phyloP scores from a whole-genome alignment of 2,888 invertebrate species.

The Choristoneura rosaceana region DNA sequence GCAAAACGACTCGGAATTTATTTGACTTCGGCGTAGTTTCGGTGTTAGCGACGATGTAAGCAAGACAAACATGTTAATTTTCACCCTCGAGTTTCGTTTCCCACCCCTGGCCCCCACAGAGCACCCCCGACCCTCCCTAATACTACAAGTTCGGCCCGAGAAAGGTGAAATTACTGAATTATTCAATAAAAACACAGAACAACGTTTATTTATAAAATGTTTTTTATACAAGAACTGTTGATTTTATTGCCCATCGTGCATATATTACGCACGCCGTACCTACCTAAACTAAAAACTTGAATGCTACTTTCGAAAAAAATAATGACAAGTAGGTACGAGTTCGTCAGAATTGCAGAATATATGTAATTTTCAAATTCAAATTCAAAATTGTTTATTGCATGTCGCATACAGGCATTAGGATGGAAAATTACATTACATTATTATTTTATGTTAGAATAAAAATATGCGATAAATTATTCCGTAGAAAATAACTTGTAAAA shows the following conservation, averaged over 20 bases:
- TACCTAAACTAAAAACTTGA: background rate
- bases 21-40: conserved; percentile 83
- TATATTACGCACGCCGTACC: background rate
- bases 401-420: no score
- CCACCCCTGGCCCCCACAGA: conserved; percentile 42
- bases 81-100: conserved; percentile 56
- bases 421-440: no score
- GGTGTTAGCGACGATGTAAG: conserved; percentile 80
- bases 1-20: conserved; percentile 82
- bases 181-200: conserved; percentile 69
- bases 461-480: no score
- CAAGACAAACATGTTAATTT: conserved; percentile 85
- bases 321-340: no score
- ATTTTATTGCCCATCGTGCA: background rate
- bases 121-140: conserved; percentile 49
- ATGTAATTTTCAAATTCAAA: no score
- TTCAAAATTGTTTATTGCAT: no score
- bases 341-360: no score
- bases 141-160: conserved; percentile 51
- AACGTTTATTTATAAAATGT: conserved; percentile 72
- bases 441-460: no score
- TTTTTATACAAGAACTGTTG: conserved; percentile 46
- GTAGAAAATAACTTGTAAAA: no score
- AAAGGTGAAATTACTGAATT: conserved; percentile 63
- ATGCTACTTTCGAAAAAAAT: background rate